Evolutionary conservation across 2,888 invertebrate species (phyloP).

Genomic region (Nephrotoma flavescens): DNA sequence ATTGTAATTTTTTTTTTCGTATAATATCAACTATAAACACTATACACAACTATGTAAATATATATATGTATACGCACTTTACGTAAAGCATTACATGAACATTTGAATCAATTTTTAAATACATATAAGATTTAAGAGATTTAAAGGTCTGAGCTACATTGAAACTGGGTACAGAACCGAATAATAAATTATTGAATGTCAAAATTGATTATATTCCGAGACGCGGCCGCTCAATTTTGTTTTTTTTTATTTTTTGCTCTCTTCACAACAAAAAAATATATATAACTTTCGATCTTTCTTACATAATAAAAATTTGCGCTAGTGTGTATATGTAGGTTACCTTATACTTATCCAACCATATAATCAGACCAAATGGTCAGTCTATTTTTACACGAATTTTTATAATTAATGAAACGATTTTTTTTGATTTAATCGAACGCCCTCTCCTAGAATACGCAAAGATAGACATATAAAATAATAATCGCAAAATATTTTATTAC

Average conservation of each 20-base stretch:
- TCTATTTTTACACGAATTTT: not conserved
- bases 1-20: not conserved
- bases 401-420: not conserved
- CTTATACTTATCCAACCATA: not conserved
- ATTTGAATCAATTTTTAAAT: not conserved
- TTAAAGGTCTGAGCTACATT: constrained; percentile 1
- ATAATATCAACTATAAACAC: not conserved
- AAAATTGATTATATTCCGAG: not conserved
- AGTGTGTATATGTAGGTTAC: not conserved
- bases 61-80: not conserved
- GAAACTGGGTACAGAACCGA: not conserved
- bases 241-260: not conserved
- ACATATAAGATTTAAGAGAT: not conserved
- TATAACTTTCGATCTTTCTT: not conserved
- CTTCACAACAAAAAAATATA: not conserved
- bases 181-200: not conserved
- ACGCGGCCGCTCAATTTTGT: not conserved
- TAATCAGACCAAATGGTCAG: not conserved
- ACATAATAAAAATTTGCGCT: not conserved
- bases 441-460: not conserved
- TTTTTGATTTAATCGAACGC: not conserved
- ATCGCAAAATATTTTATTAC: not conserved
- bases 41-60: not conserved
- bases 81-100: not conserved
- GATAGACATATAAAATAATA: not conserved